Conservation (phyloP, 2,888 invertebrate genomes). For the Hydraecia micacea region DNA sequence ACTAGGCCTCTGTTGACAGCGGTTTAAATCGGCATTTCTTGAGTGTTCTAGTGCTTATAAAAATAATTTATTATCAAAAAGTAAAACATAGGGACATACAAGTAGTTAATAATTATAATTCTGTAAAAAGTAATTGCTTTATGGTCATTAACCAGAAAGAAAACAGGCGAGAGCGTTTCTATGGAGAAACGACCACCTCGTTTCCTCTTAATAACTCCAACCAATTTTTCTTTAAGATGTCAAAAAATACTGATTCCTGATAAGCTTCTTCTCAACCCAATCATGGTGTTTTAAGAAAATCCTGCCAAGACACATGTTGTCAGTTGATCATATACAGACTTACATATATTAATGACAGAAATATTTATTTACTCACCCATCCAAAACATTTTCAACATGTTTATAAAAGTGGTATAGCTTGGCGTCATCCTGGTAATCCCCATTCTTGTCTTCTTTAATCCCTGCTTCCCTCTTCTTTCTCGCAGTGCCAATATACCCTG, state of each 20-base stretch:
- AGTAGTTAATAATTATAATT: no score
- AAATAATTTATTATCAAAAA: no score
- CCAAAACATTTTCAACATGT: conserved; percentile 79
- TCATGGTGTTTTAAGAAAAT: not conserved
- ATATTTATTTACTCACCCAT: conserved; percentile 72
- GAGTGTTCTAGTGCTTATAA: no score
- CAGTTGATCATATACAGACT: not conserved
- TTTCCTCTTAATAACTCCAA: not conserved
- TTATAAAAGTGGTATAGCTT: conserved; percentile 85
- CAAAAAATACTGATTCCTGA: not conserved
- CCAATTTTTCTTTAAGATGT: not conserved
- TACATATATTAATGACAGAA: not conserved
- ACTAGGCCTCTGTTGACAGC: no score
- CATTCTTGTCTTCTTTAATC: conserved; percentile 45
- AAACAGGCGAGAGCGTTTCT: no score
- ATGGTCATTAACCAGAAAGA: no score
- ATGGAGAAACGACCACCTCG: no score
- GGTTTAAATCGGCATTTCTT: no score
- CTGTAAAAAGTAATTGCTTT: no score
- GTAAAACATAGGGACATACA: no score
- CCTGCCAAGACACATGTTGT: not conserved
- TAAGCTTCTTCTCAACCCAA: not conserved
- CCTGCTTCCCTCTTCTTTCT: conserved; percentile 75
- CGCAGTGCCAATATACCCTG: conserved; percentile 78
- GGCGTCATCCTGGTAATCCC: conserved; percentile 78